Base-by-base conservation (phyloP, 1,140 invertebrate genomes). In the Diachasma alloeum region DNA sequence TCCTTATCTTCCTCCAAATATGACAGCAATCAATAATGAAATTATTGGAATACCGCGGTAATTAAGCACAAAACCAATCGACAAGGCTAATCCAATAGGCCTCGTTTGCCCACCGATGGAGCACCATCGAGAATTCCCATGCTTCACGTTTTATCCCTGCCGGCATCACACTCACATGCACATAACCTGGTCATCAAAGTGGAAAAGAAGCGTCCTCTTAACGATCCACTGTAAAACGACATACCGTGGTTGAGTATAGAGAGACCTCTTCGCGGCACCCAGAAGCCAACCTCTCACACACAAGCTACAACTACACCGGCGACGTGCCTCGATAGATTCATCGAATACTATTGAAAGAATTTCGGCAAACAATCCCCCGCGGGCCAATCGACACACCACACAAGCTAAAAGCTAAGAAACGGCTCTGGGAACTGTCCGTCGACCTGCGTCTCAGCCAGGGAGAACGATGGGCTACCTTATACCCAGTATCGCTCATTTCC, bases 281-380 rank as follows among this genome's bases (percentile, higher is more conserved):
- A 66, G 42, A 22, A 36, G 17, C 59, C 42, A 72, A 53, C 19
- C 67, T 37, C 46, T 15, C 46, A 76, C 37, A 72, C 39, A 74
- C 17, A 26, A 19, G 17, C 13, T 59, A 77, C 72, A 81, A 80
- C 84, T 82, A 83, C 82, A 82, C 72, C 77, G 76, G 77, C 86
- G 85, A 88, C 87, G 83, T 88, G 87, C 87, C 86, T 89, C 87
- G 83, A 89, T 89, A 89, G 87, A 89, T 89, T 89, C 88, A 89
- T 89, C 88, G 88, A 89, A 89, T 89, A 89, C 87, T 89, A 89
- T 89, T 84, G 87, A 89, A 88, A 79, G 87, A 88, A 89, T 89
- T 88, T 88, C 84, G 26, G 81, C 86, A 83, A 89, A 88, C 84
- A 86, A 88, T 87, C 82, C 85, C 67, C 63, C 83, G 83, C 66